These are phyloP conservation scores for Cynodonichthys magdalenae DNA, from an alignment of 2,797 vertebrate genomes.

Conservation along the genomic window DNA sequence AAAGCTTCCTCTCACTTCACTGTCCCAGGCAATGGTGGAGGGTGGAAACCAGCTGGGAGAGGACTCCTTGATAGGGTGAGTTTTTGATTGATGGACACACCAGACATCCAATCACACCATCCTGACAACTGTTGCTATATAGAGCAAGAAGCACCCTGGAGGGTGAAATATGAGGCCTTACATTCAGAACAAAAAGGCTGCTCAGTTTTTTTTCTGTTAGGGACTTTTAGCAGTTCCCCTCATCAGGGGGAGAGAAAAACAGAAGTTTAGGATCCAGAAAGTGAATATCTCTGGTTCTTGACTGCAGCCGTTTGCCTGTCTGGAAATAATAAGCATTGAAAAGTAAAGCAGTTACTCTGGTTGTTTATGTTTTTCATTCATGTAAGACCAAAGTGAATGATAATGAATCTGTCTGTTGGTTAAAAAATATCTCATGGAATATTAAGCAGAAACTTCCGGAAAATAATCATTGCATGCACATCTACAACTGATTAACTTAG, in stretches of 20 bases:
- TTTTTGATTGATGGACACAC: slow-evolving; percentile 42
- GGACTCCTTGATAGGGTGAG: slow-evolving; percentile 94
- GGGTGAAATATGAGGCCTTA: slow-evolving; percentile 45
- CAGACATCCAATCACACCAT: slow-evolving; percentile 16
- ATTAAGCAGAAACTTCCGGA: too few relatives aligned
- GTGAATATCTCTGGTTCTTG: slow-evolving; percentile 20
- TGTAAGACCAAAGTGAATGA: background rate
- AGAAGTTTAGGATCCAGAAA: slow-evolving; percentile 59
- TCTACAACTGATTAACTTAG: too few relatives aligned
- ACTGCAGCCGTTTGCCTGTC: slow-evolving; percentile 31
- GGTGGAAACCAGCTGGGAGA: slow-evolving; percentile 90
- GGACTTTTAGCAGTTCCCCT: slow-evolving; percentile 42
- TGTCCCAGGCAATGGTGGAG: slow-evolving; percentile 95
- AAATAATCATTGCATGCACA: too few relatives aligned
- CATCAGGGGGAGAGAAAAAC: background rate
- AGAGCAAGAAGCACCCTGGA: slow-evolving; percentile 40
- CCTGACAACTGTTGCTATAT: slow-evolving; percentile 31
- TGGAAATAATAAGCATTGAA: slow-evolving; percentile 59
- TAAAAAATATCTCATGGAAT: too few relatives aligned
- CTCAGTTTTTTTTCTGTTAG: slow-evolving; percentile 30
- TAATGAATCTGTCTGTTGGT: too few relatives aligned
- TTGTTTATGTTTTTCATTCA: slow-evolving; percentile 3
- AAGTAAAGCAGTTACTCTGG: slow-evolving; percentile 23
- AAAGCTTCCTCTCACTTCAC: slow-evolving; percentile 92
- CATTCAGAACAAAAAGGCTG: slow-evolving; percentile 26